Base-by-base conservation (phyloP, 1,140 invertebrate genomes). In the Drosophila mayri region DNA sequence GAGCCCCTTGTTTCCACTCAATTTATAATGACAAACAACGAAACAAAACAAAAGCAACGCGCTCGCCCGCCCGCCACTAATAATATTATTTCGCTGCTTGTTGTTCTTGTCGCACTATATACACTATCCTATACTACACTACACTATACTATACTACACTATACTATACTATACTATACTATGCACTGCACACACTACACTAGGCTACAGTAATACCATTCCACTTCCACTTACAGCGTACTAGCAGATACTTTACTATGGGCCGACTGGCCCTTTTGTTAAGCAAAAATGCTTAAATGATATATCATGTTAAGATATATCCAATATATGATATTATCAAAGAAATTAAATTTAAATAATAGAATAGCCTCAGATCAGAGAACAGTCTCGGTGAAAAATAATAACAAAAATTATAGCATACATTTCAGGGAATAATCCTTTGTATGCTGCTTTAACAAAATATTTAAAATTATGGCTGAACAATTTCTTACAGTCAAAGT, bases 21-120 rank as follows among this genome's bases (percentile, higher is more conserved):
- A 90, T 92, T 92, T 92, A 92, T 92, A 92, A 92, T 81, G 81
- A 90, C 79, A 87, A 62, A 49, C 60, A 71, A 76, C 77, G 79
- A 54, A 79, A 75, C 60, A 72, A 79, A 58, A 78, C 67, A 52
- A 70, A 72, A 65, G 52, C 52, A 68, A 79, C 35, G 28, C 59
- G 55, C 41, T n/a, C 52, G 61, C 61, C 16, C 52, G 49, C 50
- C 47, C 38, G 40, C 40, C 41, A 52, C 28, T 43, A 44, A 57
- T 59, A 74, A 54, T 68, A 59, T 49, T 46, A 59, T 67, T 66
- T 52, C 67, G 46, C 38, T 47, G 49, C 32, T 47, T 43, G 32
- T 54, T 57, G 20, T 77, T 80, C 64, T 70, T 86, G 61, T 76
- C 85, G 67, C 64, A 63, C 79, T 83, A 62, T 30, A 20, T 32